Percentiles rank a stretch among this genome's conserved stretches.
Conservation (phyloP, 2,113 vertebrate genomes). For the Eidolon helvum region DNA sequence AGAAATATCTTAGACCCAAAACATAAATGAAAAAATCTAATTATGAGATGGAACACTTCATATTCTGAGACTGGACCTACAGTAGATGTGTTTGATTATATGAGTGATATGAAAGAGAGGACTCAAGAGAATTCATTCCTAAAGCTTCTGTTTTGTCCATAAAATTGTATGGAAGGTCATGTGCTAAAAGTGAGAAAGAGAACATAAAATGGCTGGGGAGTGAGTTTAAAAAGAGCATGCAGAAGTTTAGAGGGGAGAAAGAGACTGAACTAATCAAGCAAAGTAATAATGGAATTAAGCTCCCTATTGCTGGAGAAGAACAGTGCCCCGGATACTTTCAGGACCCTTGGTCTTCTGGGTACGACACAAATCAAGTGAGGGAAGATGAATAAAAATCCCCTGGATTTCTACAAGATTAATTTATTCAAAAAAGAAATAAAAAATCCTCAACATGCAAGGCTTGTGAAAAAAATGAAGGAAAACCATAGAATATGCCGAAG, state of each 20-base stretch:
- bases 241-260: background rate
- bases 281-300: background rate
- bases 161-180: background rate
- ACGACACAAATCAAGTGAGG: too few relatives aligned
- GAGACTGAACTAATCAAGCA: background rate
- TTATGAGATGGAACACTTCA: background rate
- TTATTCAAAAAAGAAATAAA: slow-evolving; percentile 50
- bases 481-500: slow-evolving; percentile 54
- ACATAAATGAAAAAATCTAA: background rate
- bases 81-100: background rate
- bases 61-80: background rate
- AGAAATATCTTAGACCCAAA: background rate
- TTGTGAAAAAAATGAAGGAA: slow-evolving; percentile 65
- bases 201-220: background rate
- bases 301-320: too few relatives aligned
- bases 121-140: background rate
- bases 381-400: too few relatives aligned
- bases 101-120: background rate
- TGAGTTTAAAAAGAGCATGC: background rate
- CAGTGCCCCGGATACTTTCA: too few relatives aligned
- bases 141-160: background rate
- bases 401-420: slow-evolving; percentile 16
- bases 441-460: slow-evolving; percentile 62
- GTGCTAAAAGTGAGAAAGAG: background rate
- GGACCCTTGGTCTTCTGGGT: too few relatives aligned